Percentiles rank a stretch among this genome's conserved stretches.
Conservation (phyloP, 2,113 vertebrate genomes). For the Perca fluviatilis region DNA sequence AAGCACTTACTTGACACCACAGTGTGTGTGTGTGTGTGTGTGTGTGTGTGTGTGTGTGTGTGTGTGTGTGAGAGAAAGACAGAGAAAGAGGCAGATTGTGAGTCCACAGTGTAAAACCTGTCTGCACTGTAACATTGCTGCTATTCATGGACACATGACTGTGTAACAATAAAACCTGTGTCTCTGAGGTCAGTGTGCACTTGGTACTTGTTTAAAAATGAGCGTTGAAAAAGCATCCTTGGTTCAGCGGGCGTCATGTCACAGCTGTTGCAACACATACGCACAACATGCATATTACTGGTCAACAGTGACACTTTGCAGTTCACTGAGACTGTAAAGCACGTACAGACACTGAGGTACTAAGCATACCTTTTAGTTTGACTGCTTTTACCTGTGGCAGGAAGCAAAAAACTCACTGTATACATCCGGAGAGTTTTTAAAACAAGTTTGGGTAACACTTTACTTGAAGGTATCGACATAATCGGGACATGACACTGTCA, state of each 20-base stretch:
- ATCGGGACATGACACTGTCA: too few species aligned
- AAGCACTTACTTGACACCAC: slow-evolving; percentile 52
- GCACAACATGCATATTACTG: background rate
- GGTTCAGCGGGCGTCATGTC: background rate
- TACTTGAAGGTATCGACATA: too few species aligned
- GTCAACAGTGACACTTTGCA: background rate
- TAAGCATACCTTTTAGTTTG: background rate
- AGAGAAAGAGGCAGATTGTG: slow-evolving; percentile 49
- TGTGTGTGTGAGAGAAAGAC: background rate
- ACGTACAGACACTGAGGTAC: background rate
- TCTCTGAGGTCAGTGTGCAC: slow-evolving; percentile 66
- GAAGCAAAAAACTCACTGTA: background rate
- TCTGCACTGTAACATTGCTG: slow-evolving; percentile 58
- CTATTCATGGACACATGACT: slow-evolving; percentile 62
- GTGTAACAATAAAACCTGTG: slow-evolving; percentile 76
- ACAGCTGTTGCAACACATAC: background rate
- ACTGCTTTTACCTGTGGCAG: background rate
- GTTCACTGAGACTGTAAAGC: background rate
- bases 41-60: background rate
- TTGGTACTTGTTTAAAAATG: slow-evolving; percentile 66
- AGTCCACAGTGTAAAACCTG: slow-evolving; percentile 48
- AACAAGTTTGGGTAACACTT: background rate
- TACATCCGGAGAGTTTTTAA: background rate
- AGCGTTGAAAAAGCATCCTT: background rate
- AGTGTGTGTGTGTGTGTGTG: slow-evolving; percentile 19